Percentiles rank a stretch among this genome's conserved stretches.
phyloP scores from a whole-genome alignment of 2,888 invertebrate species.

The Oscheius sp. region DNA sequence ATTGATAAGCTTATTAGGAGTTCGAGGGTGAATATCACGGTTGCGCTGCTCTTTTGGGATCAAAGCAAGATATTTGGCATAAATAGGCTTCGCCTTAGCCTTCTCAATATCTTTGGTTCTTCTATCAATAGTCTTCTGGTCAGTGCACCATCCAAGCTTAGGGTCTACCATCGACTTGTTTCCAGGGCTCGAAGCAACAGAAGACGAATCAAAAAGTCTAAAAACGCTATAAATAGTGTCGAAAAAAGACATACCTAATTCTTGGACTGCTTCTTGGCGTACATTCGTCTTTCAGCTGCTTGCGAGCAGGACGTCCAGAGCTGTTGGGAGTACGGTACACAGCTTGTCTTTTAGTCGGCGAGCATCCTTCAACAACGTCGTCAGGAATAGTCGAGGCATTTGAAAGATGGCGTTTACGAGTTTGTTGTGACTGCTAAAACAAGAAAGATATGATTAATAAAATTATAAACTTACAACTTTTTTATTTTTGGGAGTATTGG shows the following conservation, averaged over 20 bases:
- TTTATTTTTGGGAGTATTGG: not conserved
- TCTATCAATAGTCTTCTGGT: constrained; percentile 57
- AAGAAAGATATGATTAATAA: no score
- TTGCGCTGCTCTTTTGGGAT: constrained; percentile 58
- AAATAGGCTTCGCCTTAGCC: constrained; percentile 69
- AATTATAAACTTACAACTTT: not conserved
- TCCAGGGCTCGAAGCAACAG: not conserved
- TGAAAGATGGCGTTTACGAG: constrained; percentile 63
- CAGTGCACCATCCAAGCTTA: constrained; percentile 62
- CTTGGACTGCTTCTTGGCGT: constrained; percentile 23
- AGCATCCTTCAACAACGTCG: constrained; percentile 36
- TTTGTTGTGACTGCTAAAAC: no score
- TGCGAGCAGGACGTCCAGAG: constrained; percentile 48
- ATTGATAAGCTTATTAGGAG: constrained; percentile 88
- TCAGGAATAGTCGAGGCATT: constrained; percentile 54
- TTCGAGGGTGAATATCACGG: constrained; percentile 81
- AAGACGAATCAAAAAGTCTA: constrained; percentile 27
- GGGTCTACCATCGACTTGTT: constrained; percentile 7
- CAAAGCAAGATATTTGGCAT: constrained; percentile 59
- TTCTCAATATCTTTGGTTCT: constrained; percentile 65
- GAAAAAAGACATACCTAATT: not conserved
- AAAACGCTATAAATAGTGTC: not conserved
- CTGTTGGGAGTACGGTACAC: constrained; percentile 24
- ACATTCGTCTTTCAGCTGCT: constrained; percentile 20
- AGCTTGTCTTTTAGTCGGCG: constrained; percentile 51